Evolutionary conservation across 2,888 invertebrate species (phyloP), one percentile per base, ranked within the genome.

Genomic region (Heteropelma amictum): DNA sequence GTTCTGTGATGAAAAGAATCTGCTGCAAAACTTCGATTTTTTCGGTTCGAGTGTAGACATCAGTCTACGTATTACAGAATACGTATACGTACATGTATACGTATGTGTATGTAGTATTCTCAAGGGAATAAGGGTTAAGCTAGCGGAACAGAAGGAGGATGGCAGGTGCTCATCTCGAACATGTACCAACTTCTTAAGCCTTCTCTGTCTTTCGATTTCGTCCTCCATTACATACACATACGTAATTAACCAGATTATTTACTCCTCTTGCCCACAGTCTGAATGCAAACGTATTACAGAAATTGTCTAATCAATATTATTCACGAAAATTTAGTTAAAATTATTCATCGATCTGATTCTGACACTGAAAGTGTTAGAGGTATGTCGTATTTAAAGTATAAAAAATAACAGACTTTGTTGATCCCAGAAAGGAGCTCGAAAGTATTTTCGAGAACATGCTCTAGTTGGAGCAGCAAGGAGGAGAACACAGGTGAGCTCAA

Each of bases 61-160:
- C 14, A 26, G 28, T 49, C 26, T 49, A 26, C 28, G 10, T 17
- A 21, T 17, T n/a, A n/a, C n/a, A n/a, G n/a, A n/a, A 17, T 42
- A 5, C 14, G 17, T 40, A n/a, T 3, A 17, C 14, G 23, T 45
- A 45, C 33, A 14, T 10, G 10, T 17, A 30, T 54, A 54, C 21
- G 17, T 54, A 21, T 21, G 33, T n/a, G n/a, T n/a, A n/a, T n/a
- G n/a, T n/a, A n/a, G n/a, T n/a, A n/a, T n/a, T n/a, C n/a, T n/a
- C n/a, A n/a, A n/a, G 33, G 23, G 49, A 53, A 58, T 33, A 61
- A 28, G 63, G 28, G 35, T 70, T 84, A 82, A 84, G 83, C 84
- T 74, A 10, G 54, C 35, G 40, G 40, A 38, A n/a, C 45, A 81
- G 84, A 83, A 80, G 83, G 84, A 82, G 80, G 79, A 82, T 79